Evolutionary conservation across 1,140 invertebrate species (phyloP), one percentile per base, ranked within the genome.

Genomic region (Cyclargus thomasi): DNA sequence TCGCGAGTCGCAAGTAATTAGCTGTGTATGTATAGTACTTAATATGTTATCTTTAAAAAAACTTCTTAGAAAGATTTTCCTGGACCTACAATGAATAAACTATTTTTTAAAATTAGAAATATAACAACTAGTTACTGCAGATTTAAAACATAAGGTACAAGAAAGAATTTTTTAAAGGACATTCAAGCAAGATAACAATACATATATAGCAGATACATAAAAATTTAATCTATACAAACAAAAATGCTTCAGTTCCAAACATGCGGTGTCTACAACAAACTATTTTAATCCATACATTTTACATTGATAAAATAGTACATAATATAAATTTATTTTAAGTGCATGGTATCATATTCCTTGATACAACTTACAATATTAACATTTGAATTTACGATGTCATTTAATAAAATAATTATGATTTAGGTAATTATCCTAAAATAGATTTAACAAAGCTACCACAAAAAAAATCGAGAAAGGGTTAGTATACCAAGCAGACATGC

Each of bases 331-430:
- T 17, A 47, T 63, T 29, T 62, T 53, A 74, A 79, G 83, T 84
- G 81, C 83, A 86, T 86, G 83, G 82, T 78, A 81, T 82, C 76
- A 72, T 81, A 83, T 77, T 83, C 74, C 75, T 20, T 36, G 6
- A 35, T 18, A 59, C 21, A 66, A 29, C 53, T 66, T 57, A 23
- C n/a, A 39, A 23, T 23, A 62, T 65, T 29, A 11, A 17, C n/a
- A n/a, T n/a, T n/a, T n/a, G n/a, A n/a, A 68, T 70, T 57, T 67
- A 14, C 14, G 55, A 55, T 17, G 47, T 57, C 21, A 36, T 55
- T 14, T n/a, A 66, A 66, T 35, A 39, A 21, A 5, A 59, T 21
- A 6, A 59, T 20, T 55, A 20, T 59, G 17, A 20, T 11, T 20
- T 22, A 21, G 55, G 18, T 59, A 18, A 17, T 18, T 20, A 18